These are phyloP conservation scores for Eciton burchellii DNA, from an alignment of 1,140 invertebrate genomes.

Conservation along the genomic window DNA sequence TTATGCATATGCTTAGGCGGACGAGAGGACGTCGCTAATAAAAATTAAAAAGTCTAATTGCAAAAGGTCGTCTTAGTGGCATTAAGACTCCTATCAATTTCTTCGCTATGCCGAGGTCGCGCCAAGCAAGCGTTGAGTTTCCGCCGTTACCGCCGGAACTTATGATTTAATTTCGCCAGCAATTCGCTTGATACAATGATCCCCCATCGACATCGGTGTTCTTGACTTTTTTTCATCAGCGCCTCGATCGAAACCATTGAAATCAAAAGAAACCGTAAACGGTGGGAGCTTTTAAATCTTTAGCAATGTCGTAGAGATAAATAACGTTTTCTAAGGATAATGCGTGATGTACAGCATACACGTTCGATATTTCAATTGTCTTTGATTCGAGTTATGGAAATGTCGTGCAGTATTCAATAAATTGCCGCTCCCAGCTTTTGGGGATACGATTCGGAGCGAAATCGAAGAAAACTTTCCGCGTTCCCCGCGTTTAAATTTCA, in stretches of 20 bases:
- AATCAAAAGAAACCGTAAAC: conserved; percentile 6
- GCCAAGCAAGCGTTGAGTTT: conserved; percentile 10
- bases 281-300: background rate
- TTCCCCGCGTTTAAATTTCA: conserved; percentile 62
- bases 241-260: background rate
- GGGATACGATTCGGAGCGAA: conserved; percentile 11
- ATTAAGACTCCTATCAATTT: conserved; percentile 71
- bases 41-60: conserved; percentile 87
- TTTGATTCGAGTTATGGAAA: conserved; percentile 25
- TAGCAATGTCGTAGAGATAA: background rate
- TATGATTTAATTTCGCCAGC: background rate
- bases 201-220: background rate
- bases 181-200: background rate
- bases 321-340: background rate
- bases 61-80: conserved; percentile 76
- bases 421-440: conserved; percentile 3
- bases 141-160: conserved; percentile 24
- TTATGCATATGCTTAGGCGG: conserved; percentile 85
- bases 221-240: background rate
- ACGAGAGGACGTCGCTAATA: conserved; percentile 83
- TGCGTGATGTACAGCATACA: background rate
- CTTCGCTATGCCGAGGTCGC: conserved; percentile 5
- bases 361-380: background rate
- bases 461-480: conserved; percentile 33
- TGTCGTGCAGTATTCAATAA: conserved; percentile 17